These are phyloP conservation scores for Microhierax caerulescens DNA, from an alignment of 2,797 vertebrate genomes.

Conservation along the genomic window DNA sequence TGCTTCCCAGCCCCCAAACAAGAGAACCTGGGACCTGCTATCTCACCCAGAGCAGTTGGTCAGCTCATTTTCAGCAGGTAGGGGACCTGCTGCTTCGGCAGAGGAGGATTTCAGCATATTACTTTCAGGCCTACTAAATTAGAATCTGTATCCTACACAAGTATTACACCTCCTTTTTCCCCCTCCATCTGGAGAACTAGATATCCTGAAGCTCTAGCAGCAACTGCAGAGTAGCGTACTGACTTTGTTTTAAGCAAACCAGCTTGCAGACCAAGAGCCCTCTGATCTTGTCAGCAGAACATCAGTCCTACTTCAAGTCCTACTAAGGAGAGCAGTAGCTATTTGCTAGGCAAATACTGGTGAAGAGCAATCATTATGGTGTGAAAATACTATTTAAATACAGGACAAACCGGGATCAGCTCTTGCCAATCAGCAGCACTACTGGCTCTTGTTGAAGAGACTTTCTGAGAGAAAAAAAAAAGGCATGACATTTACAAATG, in stretches of 20 bases:
- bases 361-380: neutral
- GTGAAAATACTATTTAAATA: neutral
- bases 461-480: neutral
- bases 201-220: neutral
- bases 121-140: neutral
- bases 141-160: neutral
- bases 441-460: neutral
- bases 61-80: neutral
- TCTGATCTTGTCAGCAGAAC: neutral
- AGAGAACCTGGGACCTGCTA: neutral
- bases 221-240: neutral
- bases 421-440: neutral
- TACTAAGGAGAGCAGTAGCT: neutral
- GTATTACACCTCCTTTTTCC: neutral
- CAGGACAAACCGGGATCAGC: neutral
- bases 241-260: neutral
- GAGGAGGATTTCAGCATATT: neutral
- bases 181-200: neutral
- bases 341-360: neutral
- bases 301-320: neutral
- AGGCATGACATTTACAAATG: neutral
- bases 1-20: neutral
- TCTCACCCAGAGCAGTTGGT: neutral
- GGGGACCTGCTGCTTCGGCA: neutral
- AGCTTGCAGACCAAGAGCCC: neutral